Conservation (phyloP, 2,797 vertebrate species). For the Phoeniculus purpureus region DNA sequence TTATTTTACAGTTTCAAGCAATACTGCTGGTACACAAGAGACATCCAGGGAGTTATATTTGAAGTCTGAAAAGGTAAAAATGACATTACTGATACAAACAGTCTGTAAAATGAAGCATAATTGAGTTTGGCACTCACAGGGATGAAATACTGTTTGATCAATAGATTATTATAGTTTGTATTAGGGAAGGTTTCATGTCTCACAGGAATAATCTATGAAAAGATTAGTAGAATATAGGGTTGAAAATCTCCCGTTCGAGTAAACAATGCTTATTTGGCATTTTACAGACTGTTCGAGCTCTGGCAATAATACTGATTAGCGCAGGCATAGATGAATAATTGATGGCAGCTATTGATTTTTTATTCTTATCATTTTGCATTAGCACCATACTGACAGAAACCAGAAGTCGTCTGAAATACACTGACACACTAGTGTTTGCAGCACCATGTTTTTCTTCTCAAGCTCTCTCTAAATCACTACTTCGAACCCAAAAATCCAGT, state of each 20-base stretch:
- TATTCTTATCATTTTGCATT: not conserved
- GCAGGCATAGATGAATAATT: not conserved
- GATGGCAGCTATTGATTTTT: not conserved
- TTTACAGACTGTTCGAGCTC: not conserved
- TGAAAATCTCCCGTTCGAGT: not conserved
- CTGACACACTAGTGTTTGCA: not conserved
- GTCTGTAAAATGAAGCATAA: not conserved
- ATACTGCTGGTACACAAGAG: not conserved
- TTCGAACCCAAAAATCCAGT: not conserved
- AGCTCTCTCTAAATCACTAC: not conserved
- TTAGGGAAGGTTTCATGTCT: slow-evolving; percentile 29
- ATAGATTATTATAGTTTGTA: not conserved
- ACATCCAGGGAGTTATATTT: not conserved
- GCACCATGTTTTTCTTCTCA: not conserved
- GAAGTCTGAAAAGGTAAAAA: not conserved
- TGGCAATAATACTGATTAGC: not conserved
- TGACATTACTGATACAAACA: not conserved
- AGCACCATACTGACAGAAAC: not conserved
- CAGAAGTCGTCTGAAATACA: not conserved
- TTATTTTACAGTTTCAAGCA: not conserved
- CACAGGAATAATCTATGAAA: slow-evolving; percentile 50
- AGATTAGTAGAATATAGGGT: not conserved
- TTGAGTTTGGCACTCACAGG: not conserved
- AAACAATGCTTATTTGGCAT: not conserved
- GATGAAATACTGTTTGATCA: not conserved